phyloP scores from a whole-genome alignment of 2,113 vertebrate species.

The Bujurquina vittata region DNA sequence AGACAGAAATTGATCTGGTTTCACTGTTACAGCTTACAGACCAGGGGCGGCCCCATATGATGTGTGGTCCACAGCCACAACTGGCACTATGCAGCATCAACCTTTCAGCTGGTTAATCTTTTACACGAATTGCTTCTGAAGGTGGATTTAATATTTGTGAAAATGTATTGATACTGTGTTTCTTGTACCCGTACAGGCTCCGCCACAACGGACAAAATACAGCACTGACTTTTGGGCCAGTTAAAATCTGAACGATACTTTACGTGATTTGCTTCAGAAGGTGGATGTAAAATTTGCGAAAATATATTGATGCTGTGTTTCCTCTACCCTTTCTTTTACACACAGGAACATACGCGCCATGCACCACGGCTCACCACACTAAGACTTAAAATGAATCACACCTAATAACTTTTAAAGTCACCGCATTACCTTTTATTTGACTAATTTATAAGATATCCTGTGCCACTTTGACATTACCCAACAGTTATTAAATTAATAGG shows the following conservation, averaged over 20 bases:
- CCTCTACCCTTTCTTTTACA: not conserved
- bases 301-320: not conserved
- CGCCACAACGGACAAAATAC: not conserved
- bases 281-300: not conserved
- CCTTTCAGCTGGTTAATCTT: not conserved
- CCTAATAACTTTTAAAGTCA: slow-evolving; percentile 20
- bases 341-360: not conserved
- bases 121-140: not conserved
- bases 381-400: slow-evolving; percentile 20
- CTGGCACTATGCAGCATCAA: not conserved
- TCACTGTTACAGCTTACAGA: not conserved
- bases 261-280: not conserved
- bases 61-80: slow-evolving; percentile 2
- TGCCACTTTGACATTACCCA: slow-evolving; percentile 41
- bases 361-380: not conserved
- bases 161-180: not conserved
- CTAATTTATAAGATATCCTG: slow-evolving; percentile 34
- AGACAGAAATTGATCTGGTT: slow-evolving; percentile 7
- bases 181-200: not conserved
- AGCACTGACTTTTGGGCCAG: not conserved
- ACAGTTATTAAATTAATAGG: slow-evolving; percentile 56
- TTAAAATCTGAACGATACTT: not conserved
- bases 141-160: not conserved
- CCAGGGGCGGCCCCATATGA: not conserved
- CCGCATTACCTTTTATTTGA: slow-evolving; percentile 40